phyloP scores from a whole-genome alignment of 2,888 invertebrate species.

The Anoplius nigerrimus region DNA sequence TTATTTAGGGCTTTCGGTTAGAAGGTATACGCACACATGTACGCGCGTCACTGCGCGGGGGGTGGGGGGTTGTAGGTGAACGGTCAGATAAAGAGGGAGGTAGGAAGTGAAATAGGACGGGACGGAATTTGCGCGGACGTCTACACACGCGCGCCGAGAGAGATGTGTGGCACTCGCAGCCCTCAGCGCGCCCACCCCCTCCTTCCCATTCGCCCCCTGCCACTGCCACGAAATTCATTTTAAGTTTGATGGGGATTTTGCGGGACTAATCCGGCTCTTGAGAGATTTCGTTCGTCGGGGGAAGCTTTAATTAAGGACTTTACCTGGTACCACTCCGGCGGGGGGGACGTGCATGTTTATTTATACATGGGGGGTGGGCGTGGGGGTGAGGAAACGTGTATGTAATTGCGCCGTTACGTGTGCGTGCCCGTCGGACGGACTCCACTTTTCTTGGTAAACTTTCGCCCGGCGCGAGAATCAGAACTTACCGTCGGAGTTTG shows the following conservation, averaged over 20 bases:
- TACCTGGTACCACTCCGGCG: conserved; percentile 21
- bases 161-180: too few species aligned
- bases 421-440: not conserved
- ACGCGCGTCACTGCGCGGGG: conserved; percentile 22
- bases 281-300: conserved; percentile 50
- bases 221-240: conserved; percentile 62
- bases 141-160: too few species aligned
- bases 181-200: conserved; percentile 16
- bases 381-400: too few species aligned
- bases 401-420: not conserved
- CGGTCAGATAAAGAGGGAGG: not conserved
- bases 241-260: conserved; percentile 53
- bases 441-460: too few species aligned
- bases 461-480: too few species aligned
- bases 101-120: too few species aligned
- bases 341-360: conserved; percentile 21
- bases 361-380: too few species aligned
- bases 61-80: not conserved
- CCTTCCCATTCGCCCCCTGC: too few species aligned
- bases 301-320: conserved; percentile 54
- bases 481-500: too few species aligned
- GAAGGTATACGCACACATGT: conserved; percentile 44
- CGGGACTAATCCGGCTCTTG: conserved; percentile 52
- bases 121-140: conserved; percentile 1
- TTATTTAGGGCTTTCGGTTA: conserved; percentile 61